These are phyloP conservation scores for Diloba caeruleocephala DNA, from an alignment of 2,888 invertebrate species.

Conservation along the genomic window DNA sequence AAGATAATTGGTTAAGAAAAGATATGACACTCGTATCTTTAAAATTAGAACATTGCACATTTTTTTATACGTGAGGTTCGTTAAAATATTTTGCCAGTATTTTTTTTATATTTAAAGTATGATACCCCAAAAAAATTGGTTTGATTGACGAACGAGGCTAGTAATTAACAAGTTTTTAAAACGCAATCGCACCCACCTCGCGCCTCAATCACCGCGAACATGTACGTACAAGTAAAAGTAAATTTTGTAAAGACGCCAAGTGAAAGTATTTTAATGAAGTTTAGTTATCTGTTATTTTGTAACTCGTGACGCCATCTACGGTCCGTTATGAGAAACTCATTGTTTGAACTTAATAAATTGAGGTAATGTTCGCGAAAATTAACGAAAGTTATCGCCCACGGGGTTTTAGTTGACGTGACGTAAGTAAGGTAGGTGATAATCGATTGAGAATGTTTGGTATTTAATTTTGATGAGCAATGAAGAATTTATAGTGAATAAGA, in stretches of 20 bases:
- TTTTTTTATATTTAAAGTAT: too few species aligned
- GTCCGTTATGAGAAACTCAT: conserved; percentile 48
- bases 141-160: too few species aligned
- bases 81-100: too few species aligned
- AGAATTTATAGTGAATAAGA: too few species aligned
- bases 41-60: too few species aligned
- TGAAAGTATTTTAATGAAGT: conserved; percentile 57
- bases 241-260: conserved; percentile 32
- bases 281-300: conserved; percentile 63
- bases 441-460: too few species aligned
- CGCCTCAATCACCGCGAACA: neutral
- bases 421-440: neutral
- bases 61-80: too few species aligned
- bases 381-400: conserved; percentile 33
- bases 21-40: too few species aligned
- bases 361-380: conserved; percentile 25
- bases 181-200: neutral
- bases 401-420: neutral
- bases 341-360: conserved; percentile 32
- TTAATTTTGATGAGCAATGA: too few species aligned
- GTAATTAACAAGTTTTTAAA: neutral
- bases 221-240: conserved; percentile 46
- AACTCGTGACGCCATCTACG: conserved; percentile 50
- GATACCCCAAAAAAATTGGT: too few species aligned
- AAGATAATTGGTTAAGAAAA: too few species aligned